Percentiles rank a stretch among this genome's conserved stretches.
Evolutionary conservation across 1,140 invertebrate genomes (phyloP).

Genomic region (Papilio xuthus): DNA sequence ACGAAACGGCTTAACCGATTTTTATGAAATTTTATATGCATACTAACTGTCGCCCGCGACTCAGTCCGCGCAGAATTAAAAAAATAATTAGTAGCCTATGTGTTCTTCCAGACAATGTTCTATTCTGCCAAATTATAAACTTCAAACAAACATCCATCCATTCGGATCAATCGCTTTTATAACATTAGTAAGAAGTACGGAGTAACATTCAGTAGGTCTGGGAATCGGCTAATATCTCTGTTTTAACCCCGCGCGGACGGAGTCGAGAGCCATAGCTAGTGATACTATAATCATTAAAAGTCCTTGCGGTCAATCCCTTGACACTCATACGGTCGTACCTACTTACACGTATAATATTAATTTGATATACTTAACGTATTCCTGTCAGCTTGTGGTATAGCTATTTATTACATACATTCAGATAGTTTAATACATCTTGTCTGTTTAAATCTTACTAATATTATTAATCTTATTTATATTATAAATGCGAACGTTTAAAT

Average conservation of each 20-base stretch:
- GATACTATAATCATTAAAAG: background rate
- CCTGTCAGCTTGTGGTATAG: background rate
- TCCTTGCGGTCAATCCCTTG: constrained; percentile 4
- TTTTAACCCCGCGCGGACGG: too few relatives aligned
- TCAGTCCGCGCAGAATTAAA: background rate
- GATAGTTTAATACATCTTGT: background rate
- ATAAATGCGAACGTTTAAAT: too few relatives aligned
- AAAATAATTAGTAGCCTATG: background rate
- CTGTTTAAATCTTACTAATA: too few relatives aligned
- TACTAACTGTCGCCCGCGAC: background rate
- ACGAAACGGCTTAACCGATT: too few relatives aligned
- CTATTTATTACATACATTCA: background rate
- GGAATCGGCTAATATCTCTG: too few relatives aligned
- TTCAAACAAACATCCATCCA: background rate
- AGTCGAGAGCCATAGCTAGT: too few relatives aligned
- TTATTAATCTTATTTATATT: too few relatives aligned
- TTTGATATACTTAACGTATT: background rate
- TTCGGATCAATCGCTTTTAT: too few relatives aligned
- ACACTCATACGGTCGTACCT: background rate
- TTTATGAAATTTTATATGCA: too few relatives aligned
- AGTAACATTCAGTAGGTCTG: too few relatives aligned
- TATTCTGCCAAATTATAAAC: background rate
- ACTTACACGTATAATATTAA: background rate
- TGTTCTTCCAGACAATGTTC: background rate
- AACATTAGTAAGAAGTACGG: too few relatives aligned